Percentiles rank a stretch among this genome's conserved stretches.
Conservation (phyloP, 2,888 invertebrate species). For the Cenopis cana region DNA sequence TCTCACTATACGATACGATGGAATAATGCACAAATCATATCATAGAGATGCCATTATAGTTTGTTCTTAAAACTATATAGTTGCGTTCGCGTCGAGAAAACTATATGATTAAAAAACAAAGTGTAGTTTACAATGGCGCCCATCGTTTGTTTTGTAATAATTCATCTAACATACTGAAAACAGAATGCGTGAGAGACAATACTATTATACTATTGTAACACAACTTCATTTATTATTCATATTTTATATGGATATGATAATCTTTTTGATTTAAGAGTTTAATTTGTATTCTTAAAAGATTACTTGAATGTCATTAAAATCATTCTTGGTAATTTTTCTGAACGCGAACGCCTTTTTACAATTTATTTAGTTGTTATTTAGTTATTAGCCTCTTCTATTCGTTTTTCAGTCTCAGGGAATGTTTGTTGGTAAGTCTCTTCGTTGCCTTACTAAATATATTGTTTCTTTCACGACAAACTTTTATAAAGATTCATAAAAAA, state of each 20-base stretch:
- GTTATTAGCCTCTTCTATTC: constrained; percentile 78
- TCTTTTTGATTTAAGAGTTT: too few relatives aligned
- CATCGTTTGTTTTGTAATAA: too few relatives aligned
- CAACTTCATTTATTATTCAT: neutral
- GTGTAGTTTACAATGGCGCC: neutral
- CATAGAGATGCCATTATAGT: constrained; percentile 34
- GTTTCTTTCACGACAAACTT: constrained; percentile 69
- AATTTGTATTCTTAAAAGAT: neutral
- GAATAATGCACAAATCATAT: constrained; percentile 31
- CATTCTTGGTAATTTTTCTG: constrained; percentile 8
- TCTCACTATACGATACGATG: constrained; percentile 44
- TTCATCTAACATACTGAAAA: neutral
- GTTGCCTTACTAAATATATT: constrained; percentile 81
- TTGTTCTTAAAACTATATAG: constrained; percentile 41
- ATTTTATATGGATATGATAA: neutral
- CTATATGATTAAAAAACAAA: neutral
- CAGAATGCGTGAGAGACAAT: neutral
- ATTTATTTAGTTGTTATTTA: constrained; percentile 65
- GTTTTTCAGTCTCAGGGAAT: constrained; percentile 83
- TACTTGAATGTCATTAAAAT: neutral
- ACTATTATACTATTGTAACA: neutral
- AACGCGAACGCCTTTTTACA: constrained; percentile 37
- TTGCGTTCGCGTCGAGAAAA: constrained; percentile 36
- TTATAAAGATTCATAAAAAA: constrained; percentile 77
- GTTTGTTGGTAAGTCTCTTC: constrained; percentile 83